phyloP scores from a whole-genome alignment of 2,888 invertebrate species.

The Patella pellucida region DNA sequence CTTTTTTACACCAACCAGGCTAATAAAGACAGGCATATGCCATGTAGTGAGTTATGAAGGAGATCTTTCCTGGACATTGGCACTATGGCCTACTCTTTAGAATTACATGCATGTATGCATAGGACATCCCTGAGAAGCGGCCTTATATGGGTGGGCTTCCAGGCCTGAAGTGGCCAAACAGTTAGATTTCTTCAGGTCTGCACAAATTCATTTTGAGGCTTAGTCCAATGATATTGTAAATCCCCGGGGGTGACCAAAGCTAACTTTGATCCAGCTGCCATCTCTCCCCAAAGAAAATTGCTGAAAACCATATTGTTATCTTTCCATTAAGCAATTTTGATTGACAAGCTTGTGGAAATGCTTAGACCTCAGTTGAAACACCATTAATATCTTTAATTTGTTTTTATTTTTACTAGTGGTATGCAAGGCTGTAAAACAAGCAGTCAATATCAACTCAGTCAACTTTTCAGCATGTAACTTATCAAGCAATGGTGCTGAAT shows the following conservation, averaged over 20 bases:
- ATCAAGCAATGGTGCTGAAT: constrained; percentile 61
- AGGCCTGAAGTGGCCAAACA: background rate
- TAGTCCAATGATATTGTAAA: background rate
- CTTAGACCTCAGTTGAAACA: background rate
- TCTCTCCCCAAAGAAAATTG: too few relatives aligned
- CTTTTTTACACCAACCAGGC: too few relatives aligned
- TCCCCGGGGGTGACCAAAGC: background rate
- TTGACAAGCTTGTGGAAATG: too few relatives aligned
- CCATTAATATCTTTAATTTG: background rate
- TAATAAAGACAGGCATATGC: too few relatives aligned
- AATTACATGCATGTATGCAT: background rate
- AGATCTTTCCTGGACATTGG: too few relatives aligned
- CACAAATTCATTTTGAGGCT: background rate
- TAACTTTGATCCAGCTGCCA: too few relatives aligned
- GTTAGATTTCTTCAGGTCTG: background rate
- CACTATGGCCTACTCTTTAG: too few relatives aligned
- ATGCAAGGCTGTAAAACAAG: constrained; percentile 67
- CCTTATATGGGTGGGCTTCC: too few relatives aligned
- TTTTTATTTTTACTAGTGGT: constrained; percentile 57
- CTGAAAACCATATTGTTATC: too few relatives aligned
- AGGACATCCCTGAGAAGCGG: too few relatives aligned
- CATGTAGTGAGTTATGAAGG: too few relatives aligned
- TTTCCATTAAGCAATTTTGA: too few relatives aligned
- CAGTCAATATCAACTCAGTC: constrained; percentile 64
- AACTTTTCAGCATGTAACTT: constrained; percentile 68